phyloP scores from a whole-genome alignment of 53 echinoderm and acorn worm species.

The Temnopleurus reevesii region DNA sequence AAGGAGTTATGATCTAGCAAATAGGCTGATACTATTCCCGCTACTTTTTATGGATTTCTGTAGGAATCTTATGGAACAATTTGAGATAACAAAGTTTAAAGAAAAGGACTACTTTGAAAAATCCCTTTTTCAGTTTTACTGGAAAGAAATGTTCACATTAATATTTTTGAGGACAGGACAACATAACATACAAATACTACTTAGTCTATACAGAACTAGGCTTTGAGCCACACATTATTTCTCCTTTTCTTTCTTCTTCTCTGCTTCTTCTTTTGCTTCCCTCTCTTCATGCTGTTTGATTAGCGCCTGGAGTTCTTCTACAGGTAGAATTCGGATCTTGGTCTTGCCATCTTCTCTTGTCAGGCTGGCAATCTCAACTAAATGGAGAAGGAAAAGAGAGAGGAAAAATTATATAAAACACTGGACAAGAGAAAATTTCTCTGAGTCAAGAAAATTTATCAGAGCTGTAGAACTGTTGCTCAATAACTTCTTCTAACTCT shows the following conservation, averaged over 20 bases:
- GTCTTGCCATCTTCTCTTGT: constrained; percentile 83
- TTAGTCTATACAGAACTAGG: constrained; percentile 17
- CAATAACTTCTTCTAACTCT: no score
- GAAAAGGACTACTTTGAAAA: no score
- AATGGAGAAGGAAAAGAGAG: not conserved
- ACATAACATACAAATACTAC: not conserved
- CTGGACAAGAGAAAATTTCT: no score
- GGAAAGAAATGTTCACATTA: not conserved
- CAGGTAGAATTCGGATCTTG: constrained; percentile 85
- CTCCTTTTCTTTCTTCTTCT: constrained; percentile 95
- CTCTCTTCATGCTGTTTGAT: constrained; percentile 85
- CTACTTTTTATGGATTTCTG: no score
- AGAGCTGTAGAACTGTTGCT: no score
- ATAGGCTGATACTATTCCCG: no score
- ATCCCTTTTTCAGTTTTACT: not conserved
- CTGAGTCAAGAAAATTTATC: no score
- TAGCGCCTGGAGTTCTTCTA: constrained; percentile 68
- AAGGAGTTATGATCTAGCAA: no score
- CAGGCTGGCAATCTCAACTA: constrained; percentile 94
- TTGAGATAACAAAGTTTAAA: no score
- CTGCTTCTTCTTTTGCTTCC: constrained; percentile 88
- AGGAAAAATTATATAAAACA: not conserved
- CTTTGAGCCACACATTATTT: constrained; percentile 55
- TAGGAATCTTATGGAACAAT: no score
- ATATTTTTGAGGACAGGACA: not conserved